Percentiles rank a stretch among this genome's conserved stretches.
Evolutionary conservation across 64 coral and sea anemone genomes (phyloP).

Genomic region (Dendronephthya gigantea): DNA sequence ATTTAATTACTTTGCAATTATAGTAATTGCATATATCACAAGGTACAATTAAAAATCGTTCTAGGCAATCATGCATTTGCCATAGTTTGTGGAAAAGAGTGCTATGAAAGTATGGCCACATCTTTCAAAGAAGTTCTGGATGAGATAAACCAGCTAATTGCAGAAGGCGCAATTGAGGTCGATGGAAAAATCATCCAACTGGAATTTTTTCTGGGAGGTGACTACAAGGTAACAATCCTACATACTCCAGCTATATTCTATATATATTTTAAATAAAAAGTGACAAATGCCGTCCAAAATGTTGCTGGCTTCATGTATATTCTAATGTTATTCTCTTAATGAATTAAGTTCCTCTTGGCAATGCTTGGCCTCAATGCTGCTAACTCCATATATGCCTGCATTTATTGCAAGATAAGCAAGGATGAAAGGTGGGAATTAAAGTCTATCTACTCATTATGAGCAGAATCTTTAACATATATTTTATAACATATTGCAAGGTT

Average conservation of each 20-base stretch:
- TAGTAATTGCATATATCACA: too few relatives aligned
- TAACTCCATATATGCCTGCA: conserved; percentile 4
- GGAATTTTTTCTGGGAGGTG: neutral
- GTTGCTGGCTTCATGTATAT: neutral
- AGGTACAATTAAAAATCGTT: too few relatives aligned
- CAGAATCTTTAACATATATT: neutral
- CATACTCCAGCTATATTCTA: neutral
- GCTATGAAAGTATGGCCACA: neutral
- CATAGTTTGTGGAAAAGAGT: neutral
- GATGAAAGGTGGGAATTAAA: neutral
- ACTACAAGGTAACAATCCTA: neutral
- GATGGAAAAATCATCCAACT: neutral
- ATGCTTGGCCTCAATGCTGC: neutral
- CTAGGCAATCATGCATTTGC: neutral
- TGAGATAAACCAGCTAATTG: neutral
- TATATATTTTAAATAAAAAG: neutral
- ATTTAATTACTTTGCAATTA: too few relatives aligned
- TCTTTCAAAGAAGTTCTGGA: conserved; percentile 11
- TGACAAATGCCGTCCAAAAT: neutral
- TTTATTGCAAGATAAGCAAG: neutral
- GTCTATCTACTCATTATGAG: neutral
- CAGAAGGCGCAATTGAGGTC: neutral
- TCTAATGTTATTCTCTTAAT: neutral
- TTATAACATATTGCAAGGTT: neutral
- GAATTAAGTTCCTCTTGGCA: neutral